These are phyloP conservation scores for Myiothlypis chrysogaster DNA, from an alignment of 2,797 vertebrate species.

Conservation along the genomic window DNA sequence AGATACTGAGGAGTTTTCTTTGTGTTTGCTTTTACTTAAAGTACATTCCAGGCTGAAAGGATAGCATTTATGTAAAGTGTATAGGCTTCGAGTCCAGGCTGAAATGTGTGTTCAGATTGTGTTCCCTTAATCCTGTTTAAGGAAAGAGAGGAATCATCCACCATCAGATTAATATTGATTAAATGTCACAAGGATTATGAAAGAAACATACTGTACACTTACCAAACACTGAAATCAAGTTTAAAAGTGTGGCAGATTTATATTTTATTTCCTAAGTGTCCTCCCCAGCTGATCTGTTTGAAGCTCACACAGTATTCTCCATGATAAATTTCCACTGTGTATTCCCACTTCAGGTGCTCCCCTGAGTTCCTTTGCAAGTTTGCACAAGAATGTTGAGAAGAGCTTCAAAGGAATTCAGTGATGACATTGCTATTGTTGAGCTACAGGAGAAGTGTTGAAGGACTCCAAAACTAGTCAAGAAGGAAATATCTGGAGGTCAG, in stretches of 20 bases:
- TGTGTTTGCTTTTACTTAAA: slow-evolving; percentile 58
- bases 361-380: slow-evolving; percentile 31
- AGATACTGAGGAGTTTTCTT: slow-evolving; percentile 10
- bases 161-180: slow-evolving; percentile 75
- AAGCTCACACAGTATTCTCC: slow-evolving; percentile 29
- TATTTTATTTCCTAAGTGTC: slow-evolving; percentile 56
- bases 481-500: slow-evolving; percentile 15
- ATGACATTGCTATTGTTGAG: slow-evolving; percentile 5
- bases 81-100: slow-evolving; percentile 46
- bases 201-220: slow-evolving; percentile 54
- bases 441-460: not conserved
- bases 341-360: slow-evolving; percentile 39
- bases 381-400: not conserved
- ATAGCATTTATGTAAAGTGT: slow-evolving; percentile 61
- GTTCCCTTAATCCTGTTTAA: slow-evolving; percentile 69
- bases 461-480: not conserved
- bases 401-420: slow-evolving; percentile 23
- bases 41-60: slow-evolving; percentile 42
- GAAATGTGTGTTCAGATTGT: slow-evolving; percentile 61
- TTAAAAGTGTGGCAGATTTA: slow-evolving; percentile 55
- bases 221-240: slow-evolving; percentile 56
- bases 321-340: slow-evolving; percentile 56
- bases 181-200: slow-evolving; percentile 69
- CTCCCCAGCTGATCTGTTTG: slow-evolving; percentile 47
- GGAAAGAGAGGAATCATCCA: slow-evolving; percentile 55